These are phyloP conservation scores for Microtus obscurus DNA, from an alignment of 2,797 vertebrate genomes.

Conservation along the genomic window DNA sequence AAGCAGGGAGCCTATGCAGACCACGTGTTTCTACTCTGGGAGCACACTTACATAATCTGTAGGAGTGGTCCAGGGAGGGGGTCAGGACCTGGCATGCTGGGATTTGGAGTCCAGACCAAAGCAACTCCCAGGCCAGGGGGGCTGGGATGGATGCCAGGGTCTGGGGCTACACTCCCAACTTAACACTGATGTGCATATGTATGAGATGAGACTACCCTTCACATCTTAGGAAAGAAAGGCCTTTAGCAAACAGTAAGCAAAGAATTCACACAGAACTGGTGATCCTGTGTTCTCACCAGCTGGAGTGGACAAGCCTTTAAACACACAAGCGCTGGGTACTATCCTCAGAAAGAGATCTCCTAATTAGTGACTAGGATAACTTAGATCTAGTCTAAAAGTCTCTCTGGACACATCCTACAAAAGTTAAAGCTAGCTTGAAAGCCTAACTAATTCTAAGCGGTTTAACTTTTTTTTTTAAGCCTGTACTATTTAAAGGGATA, in stretches of 20 bases:
- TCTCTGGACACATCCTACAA: neutral
- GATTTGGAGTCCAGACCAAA: no score
- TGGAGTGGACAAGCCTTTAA: neutral
- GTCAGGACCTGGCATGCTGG: no score
- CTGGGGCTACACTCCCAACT: no score
- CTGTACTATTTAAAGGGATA: conserved; percentile 3
- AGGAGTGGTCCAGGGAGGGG: no score
- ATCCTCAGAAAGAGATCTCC: neutral
- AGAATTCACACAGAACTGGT: neutral
- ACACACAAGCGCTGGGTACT: neutral
- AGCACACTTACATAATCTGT: no score
- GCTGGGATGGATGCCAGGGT: no score
- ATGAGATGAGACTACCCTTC: neutral
- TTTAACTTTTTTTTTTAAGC: neutral
- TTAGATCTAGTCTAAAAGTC: neutral
- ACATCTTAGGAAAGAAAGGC: neutral
- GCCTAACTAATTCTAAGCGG: neutral
- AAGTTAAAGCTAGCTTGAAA: conserved; percentile 7
- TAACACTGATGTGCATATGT: neutral
- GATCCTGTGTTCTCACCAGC: neutral
- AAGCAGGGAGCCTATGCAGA: no score
- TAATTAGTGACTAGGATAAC: neutral
- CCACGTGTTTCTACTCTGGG: no score
- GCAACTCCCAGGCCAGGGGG: no score
- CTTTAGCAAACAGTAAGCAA: neutral